These are phyloP conservation scores for Ormyrus nitidulus DNA, from an alignment of 2,888 invertebrate species.

Conservation along the genomic window DNA sequence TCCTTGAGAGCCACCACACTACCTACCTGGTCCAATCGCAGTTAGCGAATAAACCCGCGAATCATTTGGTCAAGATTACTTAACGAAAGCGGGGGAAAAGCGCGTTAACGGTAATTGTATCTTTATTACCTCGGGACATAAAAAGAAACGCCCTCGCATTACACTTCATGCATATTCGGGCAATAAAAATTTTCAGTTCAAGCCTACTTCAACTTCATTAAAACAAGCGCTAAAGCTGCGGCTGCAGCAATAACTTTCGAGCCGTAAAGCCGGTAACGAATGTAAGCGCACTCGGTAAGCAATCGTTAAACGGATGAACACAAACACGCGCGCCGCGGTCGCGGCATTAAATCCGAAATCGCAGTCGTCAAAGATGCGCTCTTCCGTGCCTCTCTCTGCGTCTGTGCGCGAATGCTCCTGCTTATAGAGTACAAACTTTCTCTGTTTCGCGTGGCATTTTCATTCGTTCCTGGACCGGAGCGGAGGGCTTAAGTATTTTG, in stretches of 20 bases:
- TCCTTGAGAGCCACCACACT: no score
- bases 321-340: not conserved
- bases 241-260: not conserved
- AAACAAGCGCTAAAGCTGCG: not conserved
- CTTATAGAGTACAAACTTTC: no score
- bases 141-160: not conserved
- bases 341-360: conserved; percentile 14
- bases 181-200: conserved; percentile 12
- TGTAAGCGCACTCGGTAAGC: conserved; percentile 9
- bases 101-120: no score
- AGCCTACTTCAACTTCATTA: conserved; percentile 2
- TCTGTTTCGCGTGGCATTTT: no score
- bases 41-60: no score
- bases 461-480: no score
- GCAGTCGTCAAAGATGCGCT: not conserved
- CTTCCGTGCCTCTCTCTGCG: no score
- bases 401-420: no score
- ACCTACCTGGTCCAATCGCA: no score
- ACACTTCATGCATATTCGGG: not conserved
- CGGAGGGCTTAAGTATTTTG: no score
- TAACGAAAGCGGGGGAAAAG: no score
- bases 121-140: not conserved
- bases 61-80: no score
- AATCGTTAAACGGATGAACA: conserved; percentile 18
- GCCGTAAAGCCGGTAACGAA: conserved; percentile 12